phyloP scores from a whole-genome alignment of 2,797 vertebrate genomes.

The Poeciliopsis presidionis region DNA sequence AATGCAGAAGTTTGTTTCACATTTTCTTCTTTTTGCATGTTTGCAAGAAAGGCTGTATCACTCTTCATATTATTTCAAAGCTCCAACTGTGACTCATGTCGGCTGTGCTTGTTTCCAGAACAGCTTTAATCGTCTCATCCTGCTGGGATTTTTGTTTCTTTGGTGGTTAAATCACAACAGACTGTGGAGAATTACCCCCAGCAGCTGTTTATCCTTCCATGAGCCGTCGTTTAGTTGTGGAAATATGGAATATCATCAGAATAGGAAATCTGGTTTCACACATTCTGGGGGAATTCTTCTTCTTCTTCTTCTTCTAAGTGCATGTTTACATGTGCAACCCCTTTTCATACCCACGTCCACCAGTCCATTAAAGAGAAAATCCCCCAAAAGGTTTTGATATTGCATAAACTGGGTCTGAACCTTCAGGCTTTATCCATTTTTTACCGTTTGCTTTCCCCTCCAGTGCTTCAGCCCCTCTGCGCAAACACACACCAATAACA shows the following conservation, averaged over 20 bases:
- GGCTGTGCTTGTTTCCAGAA: not conserved
- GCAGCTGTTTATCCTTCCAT: conserved; percentile 20
- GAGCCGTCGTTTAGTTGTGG: conserved; percentile 1
- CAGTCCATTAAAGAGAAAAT: conserved; percentile 36
- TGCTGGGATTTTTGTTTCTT: conserved; percentile 13
- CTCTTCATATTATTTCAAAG: not conserved
- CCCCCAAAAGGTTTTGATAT: conserved; percentile 44
- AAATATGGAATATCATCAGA: not conserved
- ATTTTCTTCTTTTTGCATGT: not conserved
- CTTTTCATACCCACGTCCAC: not conserved
- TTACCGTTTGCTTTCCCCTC: conserved; percentile 32
- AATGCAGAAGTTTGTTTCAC: not conserved
- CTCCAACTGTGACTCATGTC: conserved; percentile 1
- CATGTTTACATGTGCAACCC: not conserved
- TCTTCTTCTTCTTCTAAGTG: not conserved
- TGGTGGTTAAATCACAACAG: conserved; percentile 15
- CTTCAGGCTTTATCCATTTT: conserved; percentile 47
- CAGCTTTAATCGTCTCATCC: not conserved
- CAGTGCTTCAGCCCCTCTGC: conserved; percentile 38
- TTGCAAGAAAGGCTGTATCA: not conserved
- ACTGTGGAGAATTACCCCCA: conserved; percentile 11
- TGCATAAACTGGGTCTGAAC: conserved; percentile 48
- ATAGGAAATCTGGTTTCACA: conserved; percentile 9
- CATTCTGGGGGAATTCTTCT: not conserved
- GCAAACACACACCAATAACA: conserved; percentile 42